Conservation (phyloP, 2,888 invertebrate genomes). For the Cephus spinipes region DNA sequence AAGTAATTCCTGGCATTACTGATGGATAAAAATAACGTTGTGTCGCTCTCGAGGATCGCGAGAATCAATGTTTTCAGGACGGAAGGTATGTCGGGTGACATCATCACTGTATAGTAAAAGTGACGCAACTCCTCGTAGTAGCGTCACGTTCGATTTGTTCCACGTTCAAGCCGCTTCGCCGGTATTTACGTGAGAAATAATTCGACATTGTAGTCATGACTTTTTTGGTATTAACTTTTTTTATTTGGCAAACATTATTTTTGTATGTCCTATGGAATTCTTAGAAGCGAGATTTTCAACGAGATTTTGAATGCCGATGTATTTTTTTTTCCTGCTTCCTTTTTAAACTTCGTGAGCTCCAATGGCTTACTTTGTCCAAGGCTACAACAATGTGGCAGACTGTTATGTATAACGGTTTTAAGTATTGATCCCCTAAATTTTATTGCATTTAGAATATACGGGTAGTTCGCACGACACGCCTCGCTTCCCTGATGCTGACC, state of each 20-base stretch:
- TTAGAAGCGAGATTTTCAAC: background rate
- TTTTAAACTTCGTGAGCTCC: background rate
- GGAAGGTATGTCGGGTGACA: slow-evolving; percentile 56
- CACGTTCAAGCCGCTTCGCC: slow-evolving; percentile 10
- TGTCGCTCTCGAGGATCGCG: slow-evolving; percentile 18
- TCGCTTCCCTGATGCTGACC: background rate
- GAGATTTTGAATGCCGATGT: background rate
- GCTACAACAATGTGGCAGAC: background rate
- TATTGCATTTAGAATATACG: background rate
- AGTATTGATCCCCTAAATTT: background rate
- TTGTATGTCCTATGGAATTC: background rate
- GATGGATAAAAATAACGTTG: slow-evolving; percentile 31
- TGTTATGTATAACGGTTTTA: background rate
- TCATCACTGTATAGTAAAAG: slow-evolving; percentile 59
- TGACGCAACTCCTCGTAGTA: slow-evolving; percentile 58
- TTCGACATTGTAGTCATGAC: background rate
- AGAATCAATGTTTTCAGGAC: slow-evolving; percentile 54
- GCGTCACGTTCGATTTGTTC: slow-evolving; percentile 45
- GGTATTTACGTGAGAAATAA: background rate
- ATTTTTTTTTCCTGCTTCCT: background rate
- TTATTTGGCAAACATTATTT: background rate
- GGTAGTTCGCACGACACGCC: background rate
- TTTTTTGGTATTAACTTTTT: background rate
- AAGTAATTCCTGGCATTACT: background rate
- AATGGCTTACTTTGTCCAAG: background rate